Evolutionary conservation across 2,113 vertebrate genomes (phyloP).

Genomic region (Origma solitaria): DNA sequence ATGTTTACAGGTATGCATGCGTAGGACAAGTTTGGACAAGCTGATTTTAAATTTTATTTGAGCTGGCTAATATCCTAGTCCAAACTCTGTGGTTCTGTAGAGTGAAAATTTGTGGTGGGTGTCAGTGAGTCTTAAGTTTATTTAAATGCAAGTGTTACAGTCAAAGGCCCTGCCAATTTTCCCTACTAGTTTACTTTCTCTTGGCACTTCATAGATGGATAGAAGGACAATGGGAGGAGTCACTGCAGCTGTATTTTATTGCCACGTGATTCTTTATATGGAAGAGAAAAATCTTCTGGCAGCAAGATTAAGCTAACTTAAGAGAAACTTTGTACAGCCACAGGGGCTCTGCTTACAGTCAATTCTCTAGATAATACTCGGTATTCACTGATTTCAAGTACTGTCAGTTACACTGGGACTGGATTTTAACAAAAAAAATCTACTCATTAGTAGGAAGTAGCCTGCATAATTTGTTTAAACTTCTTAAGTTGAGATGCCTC

Average conservation of each 20-base stretch:
- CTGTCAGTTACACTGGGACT: neutral
- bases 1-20: neutral
- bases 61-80: neutral
- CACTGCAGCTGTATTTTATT: neutral
- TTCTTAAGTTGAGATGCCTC: neutral
- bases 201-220: neutral
- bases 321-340: neutral
- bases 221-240: neutral
- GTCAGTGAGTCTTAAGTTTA: neutral
- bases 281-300: neutral
- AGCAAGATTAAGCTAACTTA: neutral
- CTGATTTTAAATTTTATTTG: neutral
- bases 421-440: neutral
- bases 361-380: neutral
- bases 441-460: neutral
- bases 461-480: neutral
- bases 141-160: neutral
- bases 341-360: neutral
- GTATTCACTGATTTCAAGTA: neutral
- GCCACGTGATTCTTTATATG: rapidly evolving
- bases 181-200: neutral
- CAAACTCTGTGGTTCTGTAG: neutral
- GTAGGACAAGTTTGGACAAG: neutral
- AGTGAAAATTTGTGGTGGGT: neutral
- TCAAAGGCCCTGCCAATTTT: neutral